Evolutionary conservation across 2,888 invertebrate genomes (phyloP).

Genomic region (Hydriomena furcata): DNA sequence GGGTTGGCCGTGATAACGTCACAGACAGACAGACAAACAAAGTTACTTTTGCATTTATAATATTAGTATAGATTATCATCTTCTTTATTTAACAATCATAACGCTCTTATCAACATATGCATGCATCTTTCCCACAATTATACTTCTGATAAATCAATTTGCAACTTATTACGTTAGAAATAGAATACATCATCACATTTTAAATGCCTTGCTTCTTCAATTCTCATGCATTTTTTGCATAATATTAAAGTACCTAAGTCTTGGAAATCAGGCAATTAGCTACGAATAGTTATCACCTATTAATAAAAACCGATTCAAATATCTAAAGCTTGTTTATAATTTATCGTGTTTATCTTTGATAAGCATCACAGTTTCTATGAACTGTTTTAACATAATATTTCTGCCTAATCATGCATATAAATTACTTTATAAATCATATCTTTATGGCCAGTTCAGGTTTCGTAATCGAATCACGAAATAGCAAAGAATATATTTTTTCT

Average conservation of each 20-base stretch:
- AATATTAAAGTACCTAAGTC: no score
- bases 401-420: background rate
- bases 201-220: no score
- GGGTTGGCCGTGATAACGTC: no score
- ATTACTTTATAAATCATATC: conserved; percentile 21
- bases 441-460: conserved; percentile 7
- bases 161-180: background rate
- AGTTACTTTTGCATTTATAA: no score
- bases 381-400: conserved; percentile 14
- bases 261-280: background rate
- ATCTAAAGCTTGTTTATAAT: conserved; percentile 9
- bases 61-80: no score
- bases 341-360: conserved; percentile 25
- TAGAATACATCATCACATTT: background rate
- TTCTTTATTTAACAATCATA: no score
- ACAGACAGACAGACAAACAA: no score
- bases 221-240: no score
- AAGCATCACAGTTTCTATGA: conserved; percentile 13
- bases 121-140: no score
- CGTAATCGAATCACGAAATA: conserved; percentile 6
- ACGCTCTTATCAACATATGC: no score
- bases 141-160: no score
- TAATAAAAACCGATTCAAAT: background rate
- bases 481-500: no score
- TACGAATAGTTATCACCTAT: conserved; percentile 1